phyloP scores from a whole-genome alignment of 2,888 invertebrate genomes.

The Rotaria socialis region DNA sequence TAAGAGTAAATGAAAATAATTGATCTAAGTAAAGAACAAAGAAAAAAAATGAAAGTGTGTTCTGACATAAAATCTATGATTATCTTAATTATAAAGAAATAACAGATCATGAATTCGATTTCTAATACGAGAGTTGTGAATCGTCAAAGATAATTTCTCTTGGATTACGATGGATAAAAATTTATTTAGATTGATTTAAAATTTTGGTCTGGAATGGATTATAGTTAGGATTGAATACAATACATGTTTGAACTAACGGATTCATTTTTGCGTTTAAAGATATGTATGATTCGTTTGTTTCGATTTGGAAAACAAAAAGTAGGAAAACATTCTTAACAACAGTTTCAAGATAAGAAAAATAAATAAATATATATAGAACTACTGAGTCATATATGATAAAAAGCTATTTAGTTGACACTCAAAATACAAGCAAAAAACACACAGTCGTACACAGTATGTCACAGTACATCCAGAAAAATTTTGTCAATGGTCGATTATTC shows the following conservation, averaged over 20 bases:
- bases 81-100: no score
- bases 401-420: background rate
- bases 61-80: no score
- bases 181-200: background rate
- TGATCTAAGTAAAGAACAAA: no score
- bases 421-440: background rate
- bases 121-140: background rate
- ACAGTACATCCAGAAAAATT: background rate
- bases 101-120: no score
- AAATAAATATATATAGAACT: background rate
- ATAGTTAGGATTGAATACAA: background rate
- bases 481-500: background rate
- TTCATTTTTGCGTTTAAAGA: background rate
- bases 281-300: background rate
- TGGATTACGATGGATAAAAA: background rate
- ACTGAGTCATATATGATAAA: background rate
- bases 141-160: background rate
- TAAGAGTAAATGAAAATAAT: no score
- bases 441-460: background rate
- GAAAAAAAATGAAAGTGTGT: no score
- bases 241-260: background rate
- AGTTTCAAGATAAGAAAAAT: no score
- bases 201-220: background rate
- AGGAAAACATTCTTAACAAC: no score
- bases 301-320: background rate